These are phyloP conservation scores for Theristicus caerulescens DNA, from an alignment of 2,113 vertebrate species.

Conservation along the genomic window DNA sequence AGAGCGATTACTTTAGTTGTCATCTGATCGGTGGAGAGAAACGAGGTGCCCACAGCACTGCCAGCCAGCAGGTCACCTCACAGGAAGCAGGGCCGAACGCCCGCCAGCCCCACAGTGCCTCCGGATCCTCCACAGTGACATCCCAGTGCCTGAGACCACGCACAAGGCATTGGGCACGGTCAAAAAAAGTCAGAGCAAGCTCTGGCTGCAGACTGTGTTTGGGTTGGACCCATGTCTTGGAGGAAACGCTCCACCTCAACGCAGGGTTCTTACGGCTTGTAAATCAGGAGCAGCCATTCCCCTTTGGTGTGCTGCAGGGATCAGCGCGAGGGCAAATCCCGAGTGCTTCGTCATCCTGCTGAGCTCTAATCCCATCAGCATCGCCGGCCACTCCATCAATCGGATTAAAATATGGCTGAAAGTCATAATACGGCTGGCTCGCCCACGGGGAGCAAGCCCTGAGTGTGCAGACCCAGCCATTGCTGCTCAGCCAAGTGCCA, in stretches of 20 bases:
- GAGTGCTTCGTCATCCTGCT: slow-evolving; percentile 37
- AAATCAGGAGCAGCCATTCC: background rate
- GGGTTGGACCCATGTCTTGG: background rate
- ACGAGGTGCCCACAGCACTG: background rate
- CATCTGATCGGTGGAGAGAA: background rate
- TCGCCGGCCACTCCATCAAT: slow-evolving; percentile 29
- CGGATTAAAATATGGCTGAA: slow-evolving; percentile 27
- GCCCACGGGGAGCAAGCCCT: background rate
- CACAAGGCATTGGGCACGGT: accelerated
- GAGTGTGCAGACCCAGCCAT: background rate
- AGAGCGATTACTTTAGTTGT: background rate
- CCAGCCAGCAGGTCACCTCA: accelerated
- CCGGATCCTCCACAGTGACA: accelerated
- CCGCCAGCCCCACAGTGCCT: accelerated
- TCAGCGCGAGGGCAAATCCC: background rate
- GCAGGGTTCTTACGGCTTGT: background rate
- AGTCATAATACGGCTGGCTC: background rate
- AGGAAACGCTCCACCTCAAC: background rate
- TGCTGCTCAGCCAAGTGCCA: accelerated
- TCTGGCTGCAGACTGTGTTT: background rate
- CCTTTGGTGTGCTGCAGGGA: background rate
- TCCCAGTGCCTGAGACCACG: accelerated
- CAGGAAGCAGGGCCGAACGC: accelerated
- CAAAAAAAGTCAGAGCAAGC: background rate
- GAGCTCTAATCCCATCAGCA: slow-evolving; percentile 47